Base-by-base conservation (phyloP, 1,140 invertebrate genomes). In the Hyphantria cunea region DNA sequence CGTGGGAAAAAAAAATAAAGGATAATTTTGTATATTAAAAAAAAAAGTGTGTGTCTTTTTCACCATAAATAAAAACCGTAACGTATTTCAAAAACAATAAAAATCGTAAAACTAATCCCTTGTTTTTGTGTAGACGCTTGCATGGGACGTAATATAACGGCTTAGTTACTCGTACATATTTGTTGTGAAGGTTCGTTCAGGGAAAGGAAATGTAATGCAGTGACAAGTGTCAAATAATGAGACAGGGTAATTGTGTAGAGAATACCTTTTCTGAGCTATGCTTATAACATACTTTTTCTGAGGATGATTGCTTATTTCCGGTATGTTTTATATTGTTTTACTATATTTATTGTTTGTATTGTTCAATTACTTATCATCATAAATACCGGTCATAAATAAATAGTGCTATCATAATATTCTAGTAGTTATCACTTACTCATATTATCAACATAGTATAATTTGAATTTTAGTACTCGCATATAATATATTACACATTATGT, bases 1-100 rank as follows among this genome's bases (percentile, higher is more conserved):
- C 74, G 78, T 31, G 39, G 82, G 65, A 72, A 86, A 84, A 74
- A 85, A 72, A 82, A 86, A 70, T 82, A 72, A 65, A 49, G 33
- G 25, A 32, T 59, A 44, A 34, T 8, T 13, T 49, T 44, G 7
- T 31, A 42, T 11, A 39, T 10, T 39, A 3, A 39, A 32, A 17
- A 10, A 33, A 33, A 32, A 59, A 58, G 44, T 65, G 49, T 65
- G 34, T 8, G 25, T 58, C 14, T 62, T 34, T 60, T 44, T 37
- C 34, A 60, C 34, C 17, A 37, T 50, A 50, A 50, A 14, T 33
- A 44, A 25, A 49, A 42, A 60, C 32, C 50, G 39, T 50, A 51
- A 53, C 42, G 50, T 52, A 47, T 62, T 60, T 7, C 32, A 14
- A 53, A 62, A 62, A 62, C 32, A 62, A 47, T 52, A 62, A 62